Percentiles rank a stretch among this genome's conserved stretches.
These are phyloP conservation scores for Pseudorasbora parva DNA, from an alignment of 2,113 vertebrate genomes.

Conservation along the genomic window DNA sequence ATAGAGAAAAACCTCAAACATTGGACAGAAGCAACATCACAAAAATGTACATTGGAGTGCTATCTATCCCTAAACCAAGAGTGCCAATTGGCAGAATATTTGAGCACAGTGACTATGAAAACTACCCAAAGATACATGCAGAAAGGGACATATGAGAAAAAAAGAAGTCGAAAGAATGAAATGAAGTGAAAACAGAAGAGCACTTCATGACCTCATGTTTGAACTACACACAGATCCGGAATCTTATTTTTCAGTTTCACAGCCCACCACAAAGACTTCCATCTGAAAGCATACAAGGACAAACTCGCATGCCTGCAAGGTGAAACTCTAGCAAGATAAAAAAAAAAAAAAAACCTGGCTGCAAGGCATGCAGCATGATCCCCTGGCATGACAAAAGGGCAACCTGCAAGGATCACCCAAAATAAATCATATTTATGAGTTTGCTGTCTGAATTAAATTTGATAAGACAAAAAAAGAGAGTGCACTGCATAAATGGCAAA, in stretches of 20 bases:
- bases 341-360: too few relatives aligned
- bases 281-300: conserved; percentile 16
- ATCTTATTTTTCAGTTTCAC: background rate
- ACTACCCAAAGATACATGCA: background rate
- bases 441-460: background rate
- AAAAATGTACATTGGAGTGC: background rate
- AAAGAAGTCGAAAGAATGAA: background rate
- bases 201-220: conserved; percentile 9
- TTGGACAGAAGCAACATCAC: background rate
- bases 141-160: background rate
- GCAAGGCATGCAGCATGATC: too few relatives aligned
- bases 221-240: background rate
- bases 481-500: background rate
- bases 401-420: background rate
- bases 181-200: background rate
- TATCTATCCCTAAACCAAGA: background rate
- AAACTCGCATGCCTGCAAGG: background rate
- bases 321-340: conserved; percentile 1
- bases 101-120: background rate
- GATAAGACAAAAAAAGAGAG: background rate
- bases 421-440: background rate
- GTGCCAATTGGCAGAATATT: background rate
- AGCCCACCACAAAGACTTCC: conserved; percentile 5
- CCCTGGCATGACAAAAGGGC: background rate
- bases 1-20: background rate